Evolutionary conservation across 2,113 vertebrate genomes (phyloP).

Genomic region (Dipodomys spectabilis): DNA sequence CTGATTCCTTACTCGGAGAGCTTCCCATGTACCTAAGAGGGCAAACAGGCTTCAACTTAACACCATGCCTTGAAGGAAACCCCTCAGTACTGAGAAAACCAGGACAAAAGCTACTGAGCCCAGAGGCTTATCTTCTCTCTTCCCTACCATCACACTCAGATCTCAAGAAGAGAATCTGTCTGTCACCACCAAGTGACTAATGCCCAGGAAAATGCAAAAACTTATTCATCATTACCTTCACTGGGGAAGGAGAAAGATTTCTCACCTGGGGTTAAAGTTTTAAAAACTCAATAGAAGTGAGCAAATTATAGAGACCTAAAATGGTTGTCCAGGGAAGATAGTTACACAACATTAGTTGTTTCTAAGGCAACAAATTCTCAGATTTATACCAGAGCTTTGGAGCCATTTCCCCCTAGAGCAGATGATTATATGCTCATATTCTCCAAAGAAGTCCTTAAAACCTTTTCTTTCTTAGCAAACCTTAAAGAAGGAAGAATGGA

Average conservation of each 20-base stretch:
- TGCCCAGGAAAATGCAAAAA: background rate
- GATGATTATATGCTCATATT: constrained; percentile 78
- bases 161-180: constrained; percentile 2
- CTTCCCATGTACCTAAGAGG: background rate
- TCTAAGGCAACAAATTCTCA: constrained; percentile 78
- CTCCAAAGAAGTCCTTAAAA: constrained; percentile 75
- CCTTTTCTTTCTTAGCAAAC: constrained; percentile 76
- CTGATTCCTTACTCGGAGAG: background rate
- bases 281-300: constrained; percentile 57
- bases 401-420: constrained; percentile 72
- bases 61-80: background rate
- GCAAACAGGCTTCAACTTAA: background rate
- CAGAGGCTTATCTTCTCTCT: background rate
- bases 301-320: constrained; percentile 69
- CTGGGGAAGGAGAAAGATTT: constrained; percentile 51
- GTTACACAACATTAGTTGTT: constrained; percentile 76
- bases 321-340: constrained; percentile 72
- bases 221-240: constrained; percentile 3
- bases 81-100: background rate
- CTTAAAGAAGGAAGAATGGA: background rate
- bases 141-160: background rate
- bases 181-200: background rate
- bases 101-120: background rate
- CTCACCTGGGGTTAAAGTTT: constrained; percentile 71
- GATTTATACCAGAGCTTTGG: constrained; percentile 74